Percentiles rank a stretch among this genome's conserved stretches.
phyloP scores from a whole-genome alignment of 2,113 vertebrate species.

The western clawed frog (Xenopus tropicalis) region DNA sequence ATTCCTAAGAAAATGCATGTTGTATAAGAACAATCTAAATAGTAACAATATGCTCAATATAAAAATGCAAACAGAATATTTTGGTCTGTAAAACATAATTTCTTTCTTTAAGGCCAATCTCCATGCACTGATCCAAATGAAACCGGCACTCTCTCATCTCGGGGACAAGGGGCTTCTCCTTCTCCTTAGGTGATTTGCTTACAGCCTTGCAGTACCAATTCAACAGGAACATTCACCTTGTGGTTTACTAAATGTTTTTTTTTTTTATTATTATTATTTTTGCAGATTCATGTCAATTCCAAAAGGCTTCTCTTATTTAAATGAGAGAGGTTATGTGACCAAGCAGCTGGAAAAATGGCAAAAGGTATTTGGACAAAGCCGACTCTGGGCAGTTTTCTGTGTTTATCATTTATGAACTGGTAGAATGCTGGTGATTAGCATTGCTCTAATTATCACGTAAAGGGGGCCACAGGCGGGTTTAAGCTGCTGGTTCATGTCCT shows the following conservation, averaged over 20 bases:
- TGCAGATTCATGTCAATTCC: constrained; percentile 95
- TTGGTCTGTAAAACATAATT: not conserved
- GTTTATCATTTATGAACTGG: too few species aligned
- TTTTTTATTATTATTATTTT: constrained; percentile 50
- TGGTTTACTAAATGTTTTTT: not conserved
- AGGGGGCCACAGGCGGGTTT: too few species aligned
- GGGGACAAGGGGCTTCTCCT: constrained; percentile 96
- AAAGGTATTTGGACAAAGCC: constrained; percentile 74
- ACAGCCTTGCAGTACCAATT: not conserved
- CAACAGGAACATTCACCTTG: not conserved
- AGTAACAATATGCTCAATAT: too few species aligned
- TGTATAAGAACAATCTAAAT: too few species aligned
- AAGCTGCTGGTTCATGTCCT: too few species aligned
- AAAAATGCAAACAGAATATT: too few species aligned
- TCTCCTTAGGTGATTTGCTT: constrained; percentile 77
- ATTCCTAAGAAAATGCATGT: not conserved
- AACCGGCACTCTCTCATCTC: constrained; percentile 94
- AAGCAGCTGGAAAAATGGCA: constrained; percentile 98
- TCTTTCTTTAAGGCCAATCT: constrained; percentile 83
- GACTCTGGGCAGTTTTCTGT: not conserved
- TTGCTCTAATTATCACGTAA: too few species aligned
- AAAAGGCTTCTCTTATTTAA: constrained; percentile 96
- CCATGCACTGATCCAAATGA: constrained; percentile 95
- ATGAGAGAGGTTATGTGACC: constrained; percentile 93
- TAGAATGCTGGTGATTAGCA: too few species aligned